Conservation (phyloP, 2,113 vertebrate genomes). For the Ochotona princeps region DNA sequence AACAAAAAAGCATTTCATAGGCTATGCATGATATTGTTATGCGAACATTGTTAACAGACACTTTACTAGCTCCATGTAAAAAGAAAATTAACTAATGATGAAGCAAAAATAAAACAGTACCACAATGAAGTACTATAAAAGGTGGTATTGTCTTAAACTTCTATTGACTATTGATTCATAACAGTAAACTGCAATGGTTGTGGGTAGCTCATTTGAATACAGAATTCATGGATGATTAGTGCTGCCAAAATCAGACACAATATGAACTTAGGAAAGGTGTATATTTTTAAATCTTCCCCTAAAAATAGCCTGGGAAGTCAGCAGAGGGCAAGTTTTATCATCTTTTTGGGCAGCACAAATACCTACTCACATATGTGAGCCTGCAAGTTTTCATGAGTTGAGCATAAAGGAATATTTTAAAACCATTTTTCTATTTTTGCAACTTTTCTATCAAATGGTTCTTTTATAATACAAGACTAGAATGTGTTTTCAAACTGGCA, state of each 20-base stretch:
- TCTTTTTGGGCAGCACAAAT: not conserved
- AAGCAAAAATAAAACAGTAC: constrained; percentile 76
- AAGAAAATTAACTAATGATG: constrained; percentile 78
- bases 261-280: constrained; percentile 28
- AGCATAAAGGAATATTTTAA: not conserved
- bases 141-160: constrained; percentile 69
- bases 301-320: constrained; percentile 27
- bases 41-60: constrained; percentile 38
- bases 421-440: not conserved
- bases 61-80: constrained; percentile 54
- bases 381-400: not conserved
- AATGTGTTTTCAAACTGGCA: not conserved
- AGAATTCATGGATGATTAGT: not conserved
- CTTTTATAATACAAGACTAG: not conserved
- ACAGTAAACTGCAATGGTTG: constrained; percentile 61
- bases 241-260: not conserved
- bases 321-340: constrained; percentile 36
- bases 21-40: constrained; percentile 61
- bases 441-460: not conserved
- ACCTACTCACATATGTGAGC: not conserved
- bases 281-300: constrained; percentile 37
- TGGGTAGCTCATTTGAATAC: constrained; percentile 53
- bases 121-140: constrained; percentile 16
- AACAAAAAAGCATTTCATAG: constrained; percentile 34
- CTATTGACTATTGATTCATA: constrained; percentile 63